Base-by-base conservation (phyloP, 2,888 invertebrate species). In the Shargacucullia verbasci region DNA sequence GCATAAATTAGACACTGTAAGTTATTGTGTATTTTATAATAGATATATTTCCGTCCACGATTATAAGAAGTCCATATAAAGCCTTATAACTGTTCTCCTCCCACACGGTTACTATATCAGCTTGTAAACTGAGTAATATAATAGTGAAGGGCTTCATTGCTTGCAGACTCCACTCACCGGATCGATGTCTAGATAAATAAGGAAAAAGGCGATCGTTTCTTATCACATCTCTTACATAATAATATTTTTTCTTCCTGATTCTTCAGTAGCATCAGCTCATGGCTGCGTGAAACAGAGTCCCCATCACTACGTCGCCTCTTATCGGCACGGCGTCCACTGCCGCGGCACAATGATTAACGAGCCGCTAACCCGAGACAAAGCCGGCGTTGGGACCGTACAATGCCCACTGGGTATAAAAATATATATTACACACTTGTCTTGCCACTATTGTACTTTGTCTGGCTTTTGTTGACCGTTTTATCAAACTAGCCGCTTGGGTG, bases 341-440 rank as follows among this genome's bases (percentile, higher is more conserved):
- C 68, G 78, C 80, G 83, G 82, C 85, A 82, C 73, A 70, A 79
- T 86, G 87, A 86, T 84, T 83, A 86, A 87, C 82, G 86, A 86
- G 59, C 68, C 40, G 65, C 63, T 66, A 73, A 45, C 56, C 66
- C 78, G 78, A 84, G 83, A 85, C 86, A 84, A 86, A 83, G 81
- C 75, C 78, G 62, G 75, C 77, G 62, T 69, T 78, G 78, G 70
- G 75, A 67, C 75, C 76, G 61, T 71, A 71, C 75, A 70, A 66
- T 75, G 68, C 72, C 68, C 76, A 69, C 53, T 44, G 70, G 58
- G 39, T 47, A 63, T 63, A 64, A 70, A 76, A 76, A 81, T 78
- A 83, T 80, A 83, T 82, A 81, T 81, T 78, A 73, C 75, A 79
- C 75, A 60, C 65, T 67, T 62, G 80, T 79, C 82, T 81, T 76